Percentiles rank a stretch among this genome's conserved stretches.
These are phyloP conservation scores for Upupa epops DNA, from an alignment of 2,113 vertebrate genomes.

Conservation along the genomic window DNA sequence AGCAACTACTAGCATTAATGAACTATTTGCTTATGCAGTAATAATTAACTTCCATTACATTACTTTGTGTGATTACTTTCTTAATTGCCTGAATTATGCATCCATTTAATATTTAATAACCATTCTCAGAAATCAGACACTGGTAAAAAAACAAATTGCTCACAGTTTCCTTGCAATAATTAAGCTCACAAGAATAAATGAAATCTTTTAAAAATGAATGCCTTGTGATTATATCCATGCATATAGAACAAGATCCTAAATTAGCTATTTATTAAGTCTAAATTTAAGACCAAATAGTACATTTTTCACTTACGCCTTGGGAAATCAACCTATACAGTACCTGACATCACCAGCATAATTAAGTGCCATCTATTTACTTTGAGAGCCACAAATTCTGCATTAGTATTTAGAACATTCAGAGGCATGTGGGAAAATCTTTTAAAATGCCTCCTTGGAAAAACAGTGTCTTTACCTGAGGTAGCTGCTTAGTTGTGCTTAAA, in stretches of 20 bases:
- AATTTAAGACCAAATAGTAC: slow-evolving; percentile 91
- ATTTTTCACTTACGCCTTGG: slow-evolving; percentile 91
- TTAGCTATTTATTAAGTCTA: slow-evolving; percentile 99
- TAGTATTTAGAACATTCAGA: slow-evolving; percentile 77
- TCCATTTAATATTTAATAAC: slow-evolving; percentile 99
- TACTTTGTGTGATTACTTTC: slow-evolving; percentile 99
- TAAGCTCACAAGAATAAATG: slow-evolving; percentile 99
- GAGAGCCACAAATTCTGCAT: slow-evolving; percentile 72
- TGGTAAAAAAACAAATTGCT: slow-evolving; percentile 99
- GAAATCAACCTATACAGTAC: slow-evolving; percentile 89
- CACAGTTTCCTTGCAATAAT: slow-evolving; percentile 98
- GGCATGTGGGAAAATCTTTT: slow-evolving; percentile 31
- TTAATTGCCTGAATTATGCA: slow-evolving; percentile 99
- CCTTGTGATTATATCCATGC: slow-evolving; percentile 97
- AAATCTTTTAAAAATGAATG: slow-evolving; percentile 97
- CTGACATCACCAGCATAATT: slow-evolving; percentile 80
- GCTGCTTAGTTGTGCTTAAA: slow-evolving; percentile 74
- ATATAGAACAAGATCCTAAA: slow-evolving; percentile 94
- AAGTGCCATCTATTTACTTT: slow-evolving; percentile 78
- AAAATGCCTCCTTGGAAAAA: slow-evolving; percentile 49
- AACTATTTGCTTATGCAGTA: slow-evolving; percentile 99
- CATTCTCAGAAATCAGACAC: slow-evolving; percentile 99
- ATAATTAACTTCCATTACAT: slow-evolving; percentile 99
- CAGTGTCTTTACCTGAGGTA: slow-evolving; percentile 57
- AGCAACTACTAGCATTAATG: slow-evolving; percentile 99